Base-by-base conservation (phyloP, 2,797 vertebrate species). In the Parambassis ranga region DNA sequence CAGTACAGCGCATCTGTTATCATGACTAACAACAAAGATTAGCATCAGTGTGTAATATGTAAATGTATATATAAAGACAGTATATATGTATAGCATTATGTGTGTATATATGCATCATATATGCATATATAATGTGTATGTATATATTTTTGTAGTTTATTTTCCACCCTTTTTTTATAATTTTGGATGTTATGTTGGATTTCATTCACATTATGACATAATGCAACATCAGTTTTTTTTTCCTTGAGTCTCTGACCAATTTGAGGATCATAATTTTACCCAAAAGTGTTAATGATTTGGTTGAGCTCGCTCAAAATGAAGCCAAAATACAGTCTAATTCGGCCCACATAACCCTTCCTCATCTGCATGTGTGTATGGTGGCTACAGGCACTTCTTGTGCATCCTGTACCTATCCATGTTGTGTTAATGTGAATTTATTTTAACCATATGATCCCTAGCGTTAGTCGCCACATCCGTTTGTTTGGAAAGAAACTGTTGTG, bases 1-100 rank as follows among this genome's bases (percentile, higher is more conserved):
- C 74, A 52, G 59, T 60, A 35, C 71, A 61, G 41, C 49, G 23
- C 39, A 79, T 90, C 83, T 90, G 68, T 89, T 81, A 90, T 86
- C 79, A 78, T 81, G 90, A 91, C 91, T 90, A 93, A 91, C 81
- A 85, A 68, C 65, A 83, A 86, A 90, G 90, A 92, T 91, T 90
- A 91, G 87, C 73, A 82, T 93, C 79, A 36, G 75, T 87, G 84
- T 90, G 82, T 90, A 83, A 86, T 84, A 89, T 90, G 79, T 88
- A 88, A 76, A 84, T 91, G 75, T 89, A 85, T 78, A 84, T 90
- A 89, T 85, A 90, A 88, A 91, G 88, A 90, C 87, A 68, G 87
- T 90, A 90, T 92, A 90, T 91, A 90, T 92, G 88, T 91, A 91
- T 88, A 90, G 85, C 88, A 90, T 89, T 91, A 87, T 88, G 82